Evolutionary conservation across 2,113 vertebrate species (phyloP).

Genomic region (Megalops atlanticus): DNA sequence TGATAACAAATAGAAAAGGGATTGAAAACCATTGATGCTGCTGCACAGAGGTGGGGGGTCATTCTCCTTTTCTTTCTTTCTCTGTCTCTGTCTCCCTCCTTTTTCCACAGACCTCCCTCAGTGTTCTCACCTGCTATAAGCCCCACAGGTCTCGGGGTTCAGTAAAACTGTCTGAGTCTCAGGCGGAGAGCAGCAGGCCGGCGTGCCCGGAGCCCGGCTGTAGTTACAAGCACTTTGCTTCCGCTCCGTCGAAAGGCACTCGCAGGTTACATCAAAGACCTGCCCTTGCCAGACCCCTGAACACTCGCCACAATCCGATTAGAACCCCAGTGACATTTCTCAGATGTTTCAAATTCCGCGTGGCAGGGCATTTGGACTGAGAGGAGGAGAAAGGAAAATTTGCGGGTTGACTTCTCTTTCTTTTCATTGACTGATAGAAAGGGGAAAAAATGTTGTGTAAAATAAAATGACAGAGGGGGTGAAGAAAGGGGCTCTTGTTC

Average conservation of each 20-base stretch:
- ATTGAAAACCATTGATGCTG: no score
- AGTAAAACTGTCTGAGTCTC: neutral
- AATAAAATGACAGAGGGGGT: neutral
- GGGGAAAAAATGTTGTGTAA: neutral
- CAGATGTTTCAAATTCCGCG: slow-evolving; percentile 53
- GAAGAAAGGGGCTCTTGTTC: neutral
- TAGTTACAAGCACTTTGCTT: slow-evolving; percentile 6
- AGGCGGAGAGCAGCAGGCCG: neutral
- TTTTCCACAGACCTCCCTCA: neutral
- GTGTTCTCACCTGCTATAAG: neutral
- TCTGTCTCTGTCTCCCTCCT: neutral
- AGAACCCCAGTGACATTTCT: slow-evolving; percentile 53
- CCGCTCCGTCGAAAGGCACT: slow-evolving; percentile 2
- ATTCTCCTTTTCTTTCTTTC: neutral
- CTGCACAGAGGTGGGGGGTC: no score
- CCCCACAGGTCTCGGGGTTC: neutral
- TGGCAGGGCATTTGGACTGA: neutral
- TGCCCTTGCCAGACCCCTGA: slow-evolving; percentile 4
- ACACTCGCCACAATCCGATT: slow-evolving; percentile 26
- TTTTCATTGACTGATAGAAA: neutral
- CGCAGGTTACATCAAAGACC: slow-evolving; percentile 46
- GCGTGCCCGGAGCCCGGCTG: no score
- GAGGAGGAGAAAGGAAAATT: neutral
- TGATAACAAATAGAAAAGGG: no score
- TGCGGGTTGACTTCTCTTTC: neutral